These are phyloP conservation scores for Ormyrus nitidulus DNA, from an alignment of 2,888 invertebrate genomes.

Conservation along the genomic window DNA sequence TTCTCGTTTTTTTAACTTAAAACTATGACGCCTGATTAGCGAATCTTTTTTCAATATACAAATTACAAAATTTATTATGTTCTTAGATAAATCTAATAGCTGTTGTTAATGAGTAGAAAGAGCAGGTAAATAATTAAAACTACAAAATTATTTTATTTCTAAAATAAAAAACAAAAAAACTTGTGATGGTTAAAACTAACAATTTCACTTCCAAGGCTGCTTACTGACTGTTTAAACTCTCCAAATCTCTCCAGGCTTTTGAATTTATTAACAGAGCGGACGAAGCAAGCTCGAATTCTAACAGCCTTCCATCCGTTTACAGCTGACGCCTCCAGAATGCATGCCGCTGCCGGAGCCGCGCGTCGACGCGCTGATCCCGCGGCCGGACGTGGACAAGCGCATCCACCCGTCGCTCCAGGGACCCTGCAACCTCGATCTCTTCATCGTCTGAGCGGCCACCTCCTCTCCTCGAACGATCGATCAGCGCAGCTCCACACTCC, in stretches of 20 bases:
- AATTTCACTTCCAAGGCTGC: too few species aligned
- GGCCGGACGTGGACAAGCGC: slow-evolving; percentile 70
- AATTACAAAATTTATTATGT: not conserved
- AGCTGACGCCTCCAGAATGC: slow-evolving; percentile 70
- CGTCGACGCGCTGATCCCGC: slow-evolving; percentile 67
- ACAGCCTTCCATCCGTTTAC: not conserved
- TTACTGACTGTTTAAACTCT: too few species aligned
- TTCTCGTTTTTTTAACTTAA: slow-evolving; percentile 1
- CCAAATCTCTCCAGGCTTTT: too few species aligned
- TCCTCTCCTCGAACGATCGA: slow-evolving; percentile 17
- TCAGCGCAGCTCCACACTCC: not conserved
- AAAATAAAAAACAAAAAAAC: too few species aligned
- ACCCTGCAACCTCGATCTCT: slow-evolving; percentile 69
- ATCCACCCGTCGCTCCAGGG: slow-evolving; percentile 67
- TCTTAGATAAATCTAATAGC: not conserved
- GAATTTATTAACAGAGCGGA: too few species aligned
- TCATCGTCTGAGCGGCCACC: slow-evolving; percentile 64
- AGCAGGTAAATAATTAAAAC: too few species aligned
- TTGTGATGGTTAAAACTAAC: too few species aligned
- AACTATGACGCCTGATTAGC: not conserved
- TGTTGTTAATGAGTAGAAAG: not conserved
- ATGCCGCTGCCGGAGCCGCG: slow-evolving; percentile 67
- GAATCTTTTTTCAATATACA: not conserved
- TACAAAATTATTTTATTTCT: too few species aligned
- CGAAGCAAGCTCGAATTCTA: too few species aligned